Evolutionary conservation across 2,888 invertebrate species (phyloP), one percentile per base, ranked within the genome.

Genomic region (Tribolium freemani): DNA sequence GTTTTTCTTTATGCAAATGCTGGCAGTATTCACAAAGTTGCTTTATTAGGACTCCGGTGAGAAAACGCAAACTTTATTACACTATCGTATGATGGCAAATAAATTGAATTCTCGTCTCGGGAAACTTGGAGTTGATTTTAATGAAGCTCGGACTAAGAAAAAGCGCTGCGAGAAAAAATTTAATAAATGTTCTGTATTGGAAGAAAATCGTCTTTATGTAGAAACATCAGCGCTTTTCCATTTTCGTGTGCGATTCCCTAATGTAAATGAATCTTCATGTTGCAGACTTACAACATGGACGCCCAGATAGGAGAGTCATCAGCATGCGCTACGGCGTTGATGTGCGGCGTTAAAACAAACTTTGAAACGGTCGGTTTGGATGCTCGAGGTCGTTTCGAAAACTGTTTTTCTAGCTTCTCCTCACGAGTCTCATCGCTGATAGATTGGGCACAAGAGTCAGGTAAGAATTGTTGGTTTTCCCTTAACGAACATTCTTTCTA

Each of bases 221-320:
- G 1, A 38, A 38, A 38, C 1, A 38, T n/a, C 38, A 38, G 53
- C 11, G 51, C 13, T 51, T 48, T 51, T 21, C 38, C 58, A 58
- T 73, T 71, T 61, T 44, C 51, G 20, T n/a, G 11, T 21, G 56
- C 60, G 3, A 54, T 61, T 56, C 51, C 44, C 38, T 68, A 57
- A 70, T 67, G 67, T 31, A 67, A 69, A 72, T 72, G 56, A 54
- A 70, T 74, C 67, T 78, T 75, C 71, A 76, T 74, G 69, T 86
- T 85, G 5, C 87, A 92, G 92, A 92, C 92, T 0, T 92, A 91
- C 86, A 91, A 91, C 82, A 88, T 89, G 81, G 91, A 92, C 81
- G 89, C 90, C 3, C 92, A 92, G 84, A 90, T 91, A 2, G 90
- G 92, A 0, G 92, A 92, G 82, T 92, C 92, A 1, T 91, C 92